Base-by-base conservation (phyloP, 2,888 invertebrate genomes). In the Hirtodrosophila trivittata region DNA sequence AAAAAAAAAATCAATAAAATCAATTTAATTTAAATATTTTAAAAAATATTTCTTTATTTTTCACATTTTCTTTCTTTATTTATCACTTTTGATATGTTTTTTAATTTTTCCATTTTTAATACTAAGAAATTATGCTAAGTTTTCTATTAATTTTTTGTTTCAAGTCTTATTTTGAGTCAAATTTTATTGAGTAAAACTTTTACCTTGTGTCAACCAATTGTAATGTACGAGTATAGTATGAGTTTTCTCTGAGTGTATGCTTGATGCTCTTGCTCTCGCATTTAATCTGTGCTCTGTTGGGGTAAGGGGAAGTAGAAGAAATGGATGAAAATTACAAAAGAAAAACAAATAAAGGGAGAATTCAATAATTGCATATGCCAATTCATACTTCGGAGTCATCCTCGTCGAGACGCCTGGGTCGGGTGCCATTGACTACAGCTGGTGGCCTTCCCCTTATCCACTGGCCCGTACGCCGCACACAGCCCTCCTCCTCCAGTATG, bases 401-500 rank as follows among this genome's bases (percentile, higher is more conserved):
- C 42, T 88, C 88, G 33, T 81, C 56, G 54, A 88, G 74, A 1
- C 80, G 84, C 6, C 72, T 67, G 2, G 51, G 63, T 0, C 66
- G 54, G 9, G 56, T 6, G 8, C 49, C 62, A 59, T 45, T 52
- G 14, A n/a, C 18, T 14, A 41, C 39, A 8, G n/a, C 8, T 3
- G 35, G 32, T n/a, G 25, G 67, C 6, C 56, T 42, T 25, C 43
- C 38, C 25, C 30, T 7, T 6, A 59, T 26, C 54, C 83, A 72
- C 1, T 18, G 57, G 0, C 32, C 74, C 12, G 63, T 13, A 26
- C 86, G 58, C 0, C 64, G 54, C 9, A 86, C 56, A 25, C 88
- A 88, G 30, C 88, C 84, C 50, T 89, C 89, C 51, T 90, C 90
- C 25, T 86, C 75, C 18, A 90, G 56, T n/a, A 90, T 86, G 18